Conservation (phyloP, 1,140 invertebrate species). For the Drosophila ambigua region DNA sequence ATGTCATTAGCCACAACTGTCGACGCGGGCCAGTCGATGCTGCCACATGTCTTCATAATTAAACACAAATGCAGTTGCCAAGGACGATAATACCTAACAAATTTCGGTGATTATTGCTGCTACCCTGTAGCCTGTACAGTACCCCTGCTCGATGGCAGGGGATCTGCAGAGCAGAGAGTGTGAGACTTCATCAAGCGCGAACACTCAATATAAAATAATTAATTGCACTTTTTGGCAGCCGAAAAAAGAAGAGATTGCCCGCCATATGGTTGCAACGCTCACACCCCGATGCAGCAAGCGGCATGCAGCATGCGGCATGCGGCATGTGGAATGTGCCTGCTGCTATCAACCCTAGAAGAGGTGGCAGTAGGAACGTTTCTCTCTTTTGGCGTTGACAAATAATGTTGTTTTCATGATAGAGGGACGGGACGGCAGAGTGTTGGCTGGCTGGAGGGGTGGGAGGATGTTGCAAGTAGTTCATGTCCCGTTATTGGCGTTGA, state of each 20-base stretch:
- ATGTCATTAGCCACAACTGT: conserved; percentile 80
- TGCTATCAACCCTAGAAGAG: conserved; percentile 8
- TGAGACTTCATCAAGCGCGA: conserved; percentile 22
- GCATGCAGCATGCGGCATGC: not conserved
- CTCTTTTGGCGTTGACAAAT: conserved; percentile 80
- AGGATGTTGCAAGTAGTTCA: conserved; percentile 19
- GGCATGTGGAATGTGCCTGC: conserved; percentile 28
- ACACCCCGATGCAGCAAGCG: conserved; percentile 39
- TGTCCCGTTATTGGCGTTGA: conserved; percentile 76
- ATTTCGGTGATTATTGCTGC: conserved; percentile 63
- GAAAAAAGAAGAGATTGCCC: conserved; percentile 18
- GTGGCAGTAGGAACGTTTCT: not conserved
- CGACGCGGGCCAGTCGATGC: conserved; percentile 30
- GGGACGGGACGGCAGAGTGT: not conserved
- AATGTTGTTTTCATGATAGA: conserved; percentile 74
- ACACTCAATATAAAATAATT: conserved; percentile 79
- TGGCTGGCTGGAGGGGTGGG: not conserved
- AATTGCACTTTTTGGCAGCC: conserved; percentile 73
- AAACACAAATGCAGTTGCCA: conserved; percentile 65
- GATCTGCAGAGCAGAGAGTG: not conserved
- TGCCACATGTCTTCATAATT: conserved; percentile 78
- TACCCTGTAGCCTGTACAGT: not conserved
- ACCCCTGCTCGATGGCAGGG: not conserved
- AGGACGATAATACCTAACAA: conserved; percentile 71
- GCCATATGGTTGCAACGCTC: conserved; percentile 66